Conservation (phyloP, 1,140 invertebrate genomes). For the Eumaeus atala region DNA sequence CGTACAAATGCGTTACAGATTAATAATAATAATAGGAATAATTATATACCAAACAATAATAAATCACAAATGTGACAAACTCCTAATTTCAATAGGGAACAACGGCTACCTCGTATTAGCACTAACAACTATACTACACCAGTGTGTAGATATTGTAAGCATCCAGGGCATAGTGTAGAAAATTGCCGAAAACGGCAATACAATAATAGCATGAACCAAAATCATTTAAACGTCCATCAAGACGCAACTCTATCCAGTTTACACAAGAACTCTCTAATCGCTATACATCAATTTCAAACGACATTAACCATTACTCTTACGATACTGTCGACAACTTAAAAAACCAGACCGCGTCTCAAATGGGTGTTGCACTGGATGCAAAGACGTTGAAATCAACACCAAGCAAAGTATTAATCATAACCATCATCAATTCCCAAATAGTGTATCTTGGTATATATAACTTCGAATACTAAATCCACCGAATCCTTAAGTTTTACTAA, state of each 20-base stretch:
- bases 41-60: no score
- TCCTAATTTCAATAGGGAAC: no score
- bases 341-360: not conserved
- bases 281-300: no score
- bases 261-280: not conserved
- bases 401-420: no score
- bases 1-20: no score
- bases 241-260: not conserved
- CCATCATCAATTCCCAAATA: not conserved
- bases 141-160: constrained; percentile 1
- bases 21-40: no score
- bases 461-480: no score
- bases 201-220: not conserved
- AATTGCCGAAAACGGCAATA: constrained; percentile 5
- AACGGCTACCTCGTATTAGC: no score
- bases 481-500: no score
- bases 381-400: constrained; percentile 1
- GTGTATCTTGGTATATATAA: no score
- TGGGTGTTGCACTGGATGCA: not conserved
- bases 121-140: not conserved
- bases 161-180: constrained; percentile 2
- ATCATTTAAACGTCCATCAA: not conserved
- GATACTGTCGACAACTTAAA: not conserved
- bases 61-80: no score
- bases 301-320: not conserved